Base-by-base conservation (phyloP, 2,113 vertebrate genomes). In the Chamaetylas fuelleborni region DNA sequence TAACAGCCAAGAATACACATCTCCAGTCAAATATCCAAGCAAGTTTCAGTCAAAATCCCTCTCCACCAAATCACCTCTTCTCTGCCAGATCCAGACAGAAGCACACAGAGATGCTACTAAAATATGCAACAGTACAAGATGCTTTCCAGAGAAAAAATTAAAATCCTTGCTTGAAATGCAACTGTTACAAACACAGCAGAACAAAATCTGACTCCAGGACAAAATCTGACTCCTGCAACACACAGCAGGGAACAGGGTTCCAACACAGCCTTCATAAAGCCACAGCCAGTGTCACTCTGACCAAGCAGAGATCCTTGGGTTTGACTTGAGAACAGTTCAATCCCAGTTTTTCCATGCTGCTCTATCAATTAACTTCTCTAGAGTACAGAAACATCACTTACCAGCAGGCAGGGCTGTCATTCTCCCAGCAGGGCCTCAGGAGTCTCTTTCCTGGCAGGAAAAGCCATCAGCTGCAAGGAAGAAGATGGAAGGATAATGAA, bases 381-480 rank as follows among this genome's bases (percentile, higher is more conserved):
- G 15, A 76, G 23, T 2, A 51, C 54, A 77, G 36, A 92, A n/a
- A 28, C 10, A 11, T 33, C 57, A 60, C 64, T 78, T 40, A 69
- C n/a, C 10, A 5, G 40, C 31, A 81, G 34, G 28, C 65, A 81
- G 56, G 76, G 71, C n/a, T 91, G 65, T n/a, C 66, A 24, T 31
- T 51, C 60, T 91, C 60, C 51, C 14, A 4, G 2, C 28, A 47
- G 40, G 36, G 47, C 70, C 67, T 56, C 66, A 36, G 82, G 74
- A 92, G 24, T 22, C 48, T 42, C 18, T 57, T 73, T 47, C 54
- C 64, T 66, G 58, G 60, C 64, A 88, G 67, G 50, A 81, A 71
- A 81, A 91, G 33, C 38, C 64, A 45, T 33, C 74, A 87, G 53
- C 73, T 86, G 74, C 70, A 70, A 95, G 78, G 81, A 81, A 85